Conservation (phyloP, 2,888 invertebrate genomes). For the Cetonia aurata region DNA sequence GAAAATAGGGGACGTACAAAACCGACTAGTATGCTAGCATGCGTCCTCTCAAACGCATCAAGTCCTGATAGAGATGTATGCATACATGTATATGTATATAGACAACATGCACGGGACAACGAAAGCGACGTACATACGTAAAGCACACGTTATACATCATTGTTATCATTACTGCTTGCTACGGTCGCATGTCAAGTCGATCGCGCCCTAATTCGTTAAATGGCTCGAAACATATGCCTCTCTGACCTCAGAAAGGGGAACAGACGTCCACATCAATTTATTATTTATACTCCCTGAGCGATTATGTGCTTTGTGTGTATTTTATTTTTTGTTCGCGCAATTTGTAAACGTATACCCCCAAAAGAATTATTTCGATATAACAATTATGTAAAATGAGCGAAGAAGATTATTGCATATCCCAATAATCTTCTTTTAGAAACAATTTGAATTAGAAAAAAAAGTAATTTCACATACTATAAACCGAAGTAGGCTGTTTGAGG, state of each 20-base stretch:
- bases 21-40: background rate
- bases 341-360: no score
- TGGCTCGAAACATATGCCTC: slow-evolving; percentile 66
- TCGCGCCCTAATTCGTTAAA: slow-evolving; percentile 67
- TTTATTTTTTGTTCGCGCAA: no score
- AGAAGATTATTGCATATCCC: no score
- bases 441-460: no score
- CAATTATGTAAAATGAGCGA: no score
- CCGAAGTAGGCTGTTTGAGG: no score
- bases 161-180: background rate
- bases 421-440: no score
- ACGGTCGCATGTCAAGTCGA: slow-evolving; percentile 46
- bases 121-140: background rate
- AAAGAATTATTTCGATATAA: no score
- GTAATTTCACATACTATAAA: no score
- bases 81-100: background rate
- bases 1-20: background rate
- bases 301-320: no score
- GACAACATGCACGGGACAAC: no score
- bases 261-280: slow-evolving; percentile 55
- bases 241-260: slow-evolving; percentile 33
- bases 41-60: slow-evolving; percentile 9
- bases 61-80: slow-evolving; percentile 43
- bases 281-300: slow-evolving; percentile 47
- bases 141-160: background rate